Evolutionary conservation across 2,797 vertebrate genomes (phyloP).

Genomic region (Notolabrus celidotus): DNA sequence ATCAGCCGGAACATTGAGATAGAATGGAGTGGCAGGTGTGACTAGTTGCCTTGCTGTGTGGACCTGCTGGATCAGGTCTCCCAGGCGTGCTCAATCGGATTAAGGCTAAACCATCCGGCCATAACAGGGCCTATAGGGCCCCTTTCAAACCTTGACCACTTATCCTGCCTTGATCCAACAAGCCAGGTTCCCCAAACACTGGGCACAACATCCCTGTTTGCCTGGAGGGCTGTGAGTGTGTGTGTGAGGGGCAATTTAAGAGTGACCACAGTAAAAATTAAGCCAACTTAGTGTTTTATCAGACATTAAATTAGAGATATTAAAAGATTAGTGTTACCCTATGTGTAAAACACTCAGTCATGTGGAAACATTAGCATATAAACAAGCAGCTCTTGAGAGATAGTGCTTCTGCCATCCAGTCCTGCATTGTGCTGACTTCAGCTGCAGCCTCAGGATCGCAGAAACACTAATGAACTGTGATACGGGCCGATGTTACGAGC

Average conservation of each 20-base stretch:
- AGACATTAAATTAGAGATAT: slow-evolving; percentile 37
- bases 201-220: slow-evolving; percentile 42
- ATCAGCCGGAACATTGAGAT: slow-evolving; percentile 72
- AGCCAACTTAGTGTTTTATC: slow-evolving; percentile 20
- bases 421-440: slow-evolving; percentile 41
- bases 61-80: slow-evolving; percentile 59
- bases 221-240: slow-evolving; percentile 21
- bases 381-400: slow-evolving; percentile 48
- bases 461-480: slow-evolving; percentile 43
- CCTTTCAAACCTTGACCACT: slow-evolving; percentile 67
- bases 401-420: slow-evolving; percentile 7
- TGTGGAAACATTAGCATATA: slow-evolving; percentile 28
- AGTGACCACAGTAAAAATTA: slow-evolving; percentile 12
- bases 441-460: slow-evolving; percentile 30
- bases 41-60: slow-evolving; percentile 63
- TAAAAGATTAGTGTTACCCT: slow-evolving; percentile 33
- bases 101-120: slow-evolving; percentile 77
- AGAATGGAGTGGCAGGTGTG: slow-evolving; percentile 76
- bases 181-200: slow-evolving; percentile 62
- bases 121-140: slow-evolving; percentile 68
- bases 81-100: slow-evolving; percentile 69
- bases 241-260: slow-evolving; percentile 17
- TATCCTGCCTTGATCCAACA: slow-evolving; percentile 72
- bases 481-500: slow-evolving; percentile 35
- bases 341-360: slow-evolving; percentile 30